These are phyloP conservation scores for Polyodon spathula DNA, from an alignment of 2,113 vertebrate genomes.

Conservation along the genomic window DNA sequence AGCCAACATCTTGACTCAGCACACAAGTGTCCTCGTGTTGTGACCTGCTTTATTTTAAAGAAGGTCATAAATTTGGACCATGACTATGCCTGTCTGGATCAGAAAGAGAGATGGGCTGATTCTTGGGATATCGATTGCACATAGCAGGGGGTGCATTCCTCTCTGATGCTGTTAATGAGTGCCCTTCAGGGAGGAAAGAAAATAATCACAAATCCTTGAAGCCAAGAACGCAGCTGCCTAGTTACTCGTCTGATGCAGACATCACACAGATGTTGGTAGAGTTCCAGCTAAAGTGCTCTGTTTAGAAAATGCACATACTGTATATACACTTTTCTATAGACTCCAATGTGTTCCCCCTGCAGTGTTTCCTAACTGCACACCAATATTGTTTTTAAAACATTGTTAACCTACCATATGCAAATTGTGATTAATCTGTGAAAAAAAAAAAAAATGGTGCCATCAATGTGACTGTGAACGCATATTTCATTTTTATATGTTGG, in stretches of 20 bases:
- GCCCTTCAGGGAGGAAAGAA: not conserved
- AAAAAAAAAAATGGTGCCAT: too few species aligned
- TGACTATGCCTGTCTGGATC: conserved; percentile 24
- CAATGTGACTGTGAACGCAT: too few species aligned
- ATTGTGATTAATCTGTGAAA: too few species aligned
- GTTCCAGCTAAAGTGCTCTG: conserved; percentile 2
- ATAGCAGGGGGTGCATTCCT: conserved; percentile 10
- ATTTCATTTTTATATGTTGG: too few species aligned
- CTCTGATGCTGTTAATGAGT: conserved; percentile 9
- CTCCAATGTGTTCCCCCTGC: too few species aligned
- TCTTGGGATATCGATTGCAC: conserved; percentile 18
- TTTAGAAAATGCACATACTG: not conserved
- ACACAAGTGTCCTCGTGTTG: not conserved
- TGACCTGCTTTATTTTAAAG: not conserved
- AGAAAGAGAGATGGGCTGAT: conserved; percentile 20
- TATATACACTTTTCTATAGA: not conserved
- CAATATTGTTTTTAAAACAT: not conserved
- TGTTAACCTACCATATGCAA: not conserved
- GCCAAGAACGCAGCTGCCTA: conserved; percentile 3
- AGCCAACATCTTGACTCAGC: not conserved
- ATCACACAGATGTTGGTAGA: conserved; percentile 9
- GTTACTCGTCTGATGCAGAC: conserved; percentile 4
- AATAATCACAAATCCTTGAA: conserved; percentile 11
- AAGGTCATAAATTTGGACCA: conserved; percentile 25
- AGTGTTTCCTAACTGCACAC: conserved; percentile 7